Base-by-base conservation (phyloP, 2,888 invertebrate genomes). In the Thecophora atra region DNA sequence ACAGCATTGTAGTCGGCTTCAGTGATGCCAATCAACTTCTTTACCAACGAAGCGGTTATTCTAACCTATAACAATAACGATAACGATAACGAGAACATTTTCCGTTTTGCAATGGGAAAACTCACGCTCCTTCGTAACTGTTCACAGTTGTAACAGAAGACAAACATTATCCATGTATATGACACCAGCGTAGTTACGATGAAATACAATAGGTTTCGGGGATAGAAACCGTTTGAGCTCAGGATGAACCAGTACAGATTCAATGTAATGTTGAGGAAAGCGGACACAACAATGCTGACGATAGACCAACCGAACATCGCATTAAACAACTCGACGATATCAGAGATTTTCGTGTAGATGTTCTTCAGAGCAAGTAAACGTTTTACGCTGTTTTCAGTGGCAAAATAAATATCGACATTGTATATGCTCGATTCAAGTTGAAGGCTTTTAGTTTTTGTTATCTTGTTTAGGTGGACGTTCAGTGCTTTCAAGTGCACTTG, bases 181-280 rank as follows among this genome's bases (percentile, higher is more conserved):
- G 78, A 24, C 8, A 68, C 13, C 74, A 13, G 68, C 75, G 0
- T 76, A 66, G 21, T 52, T 1, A 68, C 1, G 17, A n/a, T 24
- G 24, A 78, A 70, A 42, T 75, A 80, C 0, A 80, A 71, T 21
- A 77, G 77, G n/a, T 52, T 62, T 26, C 54, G 62, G 3, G 66
- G 65, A 71, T 81, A 82, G 56, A 78, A 19, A 17, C 75, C 73
- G 1, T 76, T 74, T 3, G 80, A 26, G 0, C 77, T 71, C 4
- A 81, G 65, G 28, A 82, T 74, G 0, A 78, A 70, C 81, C 81
- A 82, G 60, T 81, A 83, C 0, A 79, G 72, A 58, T 83, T 79
- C 3, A 81, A 73, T 21, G 78, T 79, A 63, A 78, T 75, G 47
- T 81, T 81, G 51, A 83, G 60, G 44, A 82, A 81, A 70, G 78